These are phyloP conservation scores for Epinephelus coioides DNA, from an alignment of 2,797 vertebrate species.

Conservation along the genomic window DNA sequence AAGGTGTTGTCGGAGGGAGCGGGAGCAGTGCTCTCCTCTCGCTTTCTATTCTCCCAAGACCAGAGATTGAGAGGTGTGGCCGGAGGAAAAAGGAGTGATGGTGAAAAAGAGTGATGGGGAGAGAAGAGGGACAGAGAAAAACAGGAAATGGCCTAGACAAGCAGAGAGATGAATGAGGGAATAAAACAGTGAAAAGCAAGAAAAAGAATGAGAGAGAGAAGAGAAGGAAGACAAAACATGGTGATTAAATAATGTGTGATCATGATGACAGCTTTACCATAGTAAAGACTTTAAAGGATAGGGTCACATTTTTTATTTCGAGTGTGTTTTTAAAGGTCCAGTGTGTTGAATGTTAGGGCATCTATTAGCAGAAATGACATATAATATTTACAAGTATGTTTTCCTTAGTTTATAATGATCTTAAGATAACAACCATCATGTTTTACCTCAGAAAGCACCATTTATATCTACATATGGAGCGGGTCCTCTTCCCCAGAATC, in stretches of 20 bases:
- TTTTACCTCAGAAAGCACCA: no score
- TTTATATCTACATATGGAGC: no score
- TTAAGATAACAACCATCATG: no score
- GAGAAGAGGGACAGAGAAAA: slow-evolving; percentile 51
- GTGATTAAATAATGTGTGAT: slow-evolving; percentile 4
- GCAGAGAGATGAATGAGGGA: slow-evolving; percentile 28
- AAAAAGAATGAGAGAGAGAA: slow-evolving; percentile 7
- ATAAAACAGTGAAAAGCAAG: background rate
- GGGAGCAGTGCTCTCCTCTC: slow-evolving; percentile 40
- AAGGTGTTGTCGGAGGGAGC: slow-evolving; percentile 36
- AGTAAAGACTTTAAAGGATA: background rate
- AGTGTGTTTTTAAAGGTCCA: background rate
- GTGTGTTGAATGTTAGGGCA: no score
- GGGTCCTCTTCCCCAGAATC: no score
- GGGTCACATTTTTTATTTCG: background rate
- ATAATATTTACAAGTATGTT: no score
- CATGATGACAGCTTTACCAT: background rate
- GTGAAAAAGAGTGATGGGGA: slow-evolving; percentile 52
- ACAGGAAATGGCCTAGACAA: slow-evolving; percentile 53
- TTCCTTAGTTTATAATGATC: no score
- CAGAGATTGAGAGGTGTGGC: slow-evolving; percentile 67
- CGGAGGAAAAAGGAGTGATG: slow-evolving; percentile 55
- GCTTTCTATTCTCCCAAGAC: slow-evolving; percentile 53
- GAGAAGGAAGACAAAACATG: slow-evolving; percentile 24
- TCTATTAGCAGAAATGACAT: no score